These are phyloP conservation scores for Clarias magur DNA, from an alignment of 2,113 vertebrate species.

Conservation along the genomic window DNA sequence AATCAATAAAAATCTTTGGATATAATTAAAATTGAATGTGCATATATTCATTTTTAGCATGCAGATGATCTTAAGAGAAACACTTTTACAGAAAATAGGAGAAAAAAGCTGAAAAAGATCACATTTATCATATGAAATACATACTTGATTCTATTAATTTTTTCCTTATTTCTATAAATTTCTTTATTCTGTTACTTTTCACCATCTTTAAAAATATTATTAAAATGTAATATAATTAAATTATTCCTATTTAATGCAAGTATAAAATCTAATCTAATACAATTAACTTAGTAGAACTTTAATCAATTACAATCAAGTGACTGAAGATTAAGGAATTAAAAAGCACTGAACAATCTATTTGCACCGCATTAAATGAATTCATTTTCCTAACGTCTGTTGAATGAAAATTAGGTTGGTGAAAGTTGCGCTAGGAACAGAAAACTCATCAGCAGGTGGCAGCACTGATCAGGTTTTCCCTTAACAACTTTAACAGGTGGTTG, in stretches of 20 bases:
- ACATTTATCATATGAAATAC: neutral
- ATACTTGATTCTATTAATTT: neutral
- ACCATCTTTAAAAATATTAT: too few relatives aligned
- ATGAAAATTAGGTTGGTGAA: neutral
- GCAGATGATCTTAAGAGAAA: neutral
- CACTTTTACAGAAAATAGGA: neutral
- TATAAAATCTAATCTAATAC: neutral
- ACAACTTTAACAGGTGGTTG: neutral
- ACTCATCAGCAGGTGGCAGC: conserved; percentile 28
- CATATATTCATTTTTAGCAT: neutral
- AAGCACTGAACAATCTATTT: neutral
- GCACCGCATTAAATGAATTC: neutral
- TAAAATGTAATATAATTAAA: neutral
- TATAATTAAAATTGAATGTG: neutral
- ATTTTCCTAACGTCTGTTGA: neutral
- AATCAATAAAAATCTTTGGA: neutral
- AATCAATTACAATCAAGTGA: neutral
- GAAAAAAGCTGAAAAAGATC: neutral
- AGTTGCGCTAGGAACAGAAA: too few relatives aligned
- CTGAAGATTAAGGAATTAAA: neutral
- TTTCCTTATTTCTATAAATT: neutral
- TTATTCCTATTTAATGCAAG: neutral
- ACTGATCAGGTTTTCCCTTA: neutral
- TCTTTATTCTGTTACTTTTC: too few relatives aligned
- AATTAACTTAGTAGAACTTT: neutral